phyloP scores from a whole-genome alignment of 1,140 invertebrate species.

The Drosophila bocqueti region DNA sequence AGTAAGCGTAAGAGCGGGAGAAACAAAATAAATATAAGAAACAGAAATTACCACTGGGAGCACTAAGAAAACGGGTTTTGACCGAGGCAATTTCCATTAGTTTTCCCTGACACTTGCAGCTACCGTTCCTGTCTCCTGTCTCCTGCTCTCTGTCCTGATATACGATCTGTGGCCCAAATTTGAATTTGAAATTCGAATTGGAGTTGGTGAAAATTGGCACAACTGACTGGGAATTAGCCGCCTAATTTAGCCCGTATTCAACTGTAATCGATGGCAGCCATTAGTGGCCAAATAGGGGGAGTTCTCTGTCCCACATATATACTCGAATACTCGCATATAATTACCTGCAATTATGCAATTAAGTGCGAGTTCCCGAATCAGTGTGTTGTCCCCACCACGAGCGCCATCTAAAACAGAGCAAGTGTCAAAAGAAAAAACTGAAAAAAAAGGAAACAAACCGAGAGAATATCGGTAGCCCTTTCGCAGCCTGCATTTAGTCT shows the following conservation, averaged over 20 bases:
- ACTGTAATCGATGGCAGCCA: constrained; percentile 19
- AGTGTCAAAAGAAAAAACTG: constrained; percentile 18
- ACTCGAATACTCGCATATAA: neutral
- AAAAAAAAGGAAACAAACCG: neutral
- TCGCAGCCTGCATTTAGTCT: constrained; percentile 68
- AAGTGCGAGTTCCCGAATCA: constrained; percentile 11
- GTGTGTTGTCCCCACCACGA: neutral
- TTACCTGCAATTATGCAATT: constrained; percentile 40
- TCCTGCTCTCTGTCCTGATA: neutral
- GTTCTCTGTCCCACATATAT: neutral
- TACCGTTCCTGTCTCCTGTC: constrained; percentile 15
- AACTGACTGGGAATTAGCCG: neutral
- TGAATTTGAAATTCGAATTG: constrained; percentile 14
- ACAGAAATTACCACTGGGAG: constrained; percentile 36
- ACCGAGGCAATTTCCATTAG: constrained; percentile 45
- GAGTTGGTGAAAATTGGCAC: neutral
- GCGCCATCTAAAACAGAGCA: constrained; percentile 38
- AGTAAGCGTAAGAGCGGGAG: neutral
- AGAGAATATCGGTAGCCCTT: constrained; percentile 31
- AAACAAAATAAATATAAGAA: constrained; percentile 14
- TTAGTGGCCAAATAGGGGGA: constrained; percentile 6
- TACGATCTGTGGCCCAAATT: neutral
- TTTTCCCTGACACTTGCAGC: constrained; percentile 50
- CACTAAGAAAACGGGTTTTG: constrained; percentile 19
- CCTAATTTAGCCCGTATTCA: constrained; percentile 21